Evolutionary conservation across 2,888 invertebrate genomes (phyloP), one percentile per base, ranked within the genome.

Genomic region (Anoplius nigerrimus): DNA sequence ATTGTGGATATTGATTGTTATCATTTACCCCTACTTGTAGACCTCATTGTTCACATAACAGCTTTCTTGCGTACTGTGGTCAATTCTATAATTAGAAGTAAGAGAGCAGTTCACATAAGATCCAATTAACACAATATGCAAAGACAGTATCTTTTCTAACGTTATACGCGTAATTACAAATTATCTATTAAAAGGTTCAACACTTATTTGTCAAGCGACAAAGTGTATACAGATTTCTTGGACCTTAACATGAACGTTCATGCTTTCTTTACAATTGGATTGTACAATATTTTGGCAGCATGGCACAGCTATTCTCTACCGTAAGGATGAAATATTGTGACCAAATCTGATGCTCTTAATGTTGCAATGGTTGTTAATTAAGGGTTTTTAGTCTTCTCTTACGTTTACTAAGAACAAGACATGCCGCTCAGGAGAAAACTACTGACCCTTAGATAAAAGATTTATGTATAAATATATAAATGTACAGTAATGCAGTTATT

Each of bases 391-490:
- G 76, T 74, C 82, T 85, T 82, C 78, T 71, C 66, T 66, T 76
- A 74, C 69, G 64, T 67, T 63, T 62, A 59, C 43, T 67, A 46
- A 20, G 15, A 55, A 34, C 22, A 18, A 51, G 62, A 45, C 54
- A 57, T 24, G 43, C 34, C 34, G 8, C 18, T 66, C 64, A 72
- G 66, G 71, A 69, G 80, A 81, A 82, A 78, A 76, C 34, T 78
- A 76, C 62, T 75, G 79, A 74, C 54, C 79, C 82, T 85, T 83
- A 70, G 76, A 71, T 84, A 73, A 86, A 87, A 87, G 84, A 85
- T 87, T 85, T 85, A 87, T 87, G 83, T 87, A 85, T 86, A 84
- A 84, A 84, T 82, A 82, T 74, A 76, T 81, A 84, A 85, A 83
- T 87, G 87, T 87, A 87, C 82, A 87, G 84, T 86, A 84, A 85